A percentile compares a stretch with the other conserved stretches of the same genome.
phyloP scores from a whole-genome alignment of 2,797 vertebrate genomes.

The Sebastes steindachneri region DNA sequence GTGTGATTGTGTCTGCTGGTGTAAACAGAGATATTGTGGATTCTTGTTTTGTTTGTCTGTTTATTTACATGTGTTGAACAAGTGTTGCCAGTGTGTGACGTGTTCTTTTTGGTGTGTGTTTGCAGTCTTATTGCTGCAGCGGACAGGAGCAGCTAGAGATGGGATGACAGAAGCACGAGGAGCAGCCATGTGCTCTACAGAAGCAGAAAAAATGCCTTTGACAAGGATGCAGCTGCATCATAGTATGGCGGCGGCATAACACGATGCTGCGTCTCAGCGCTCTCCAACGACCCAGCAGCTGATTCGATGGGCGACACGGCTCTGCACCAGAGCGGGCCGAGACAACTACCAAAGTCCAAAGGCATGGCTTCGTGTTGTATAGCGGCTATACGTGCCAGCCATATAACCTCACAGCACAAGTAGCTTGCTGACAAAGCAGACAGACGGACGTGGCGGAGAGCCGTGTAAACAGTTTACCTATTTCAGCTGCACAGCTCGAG shows the following conservation, averaged over 20 bases:
- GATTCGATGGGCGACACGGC: conserved; percentile 22
- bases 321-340: conserved; percentile 1
- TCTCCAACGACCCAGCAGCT: conserved; percentile 25
- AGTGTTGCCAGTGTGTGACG: conserved; percentile 11
- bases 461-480: conserved; percentile 75
- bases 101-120: conserved; percentile 3
- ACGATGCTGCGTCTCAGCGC: conserved; percentile 42
- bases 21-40: conserved; percentile 37
- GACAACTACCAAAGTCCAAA: conserved; percentile 17
- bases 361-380: conserved; percentile 33
- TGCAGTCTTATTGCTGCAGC: conserved; percentile 49
- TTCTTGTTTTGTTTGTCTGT: conserved; percentile 34
- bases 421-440: conserved; percentile 71
- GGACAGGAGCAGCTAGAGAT: conserved; percentile 57
- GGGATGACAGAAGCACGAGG: conserved; percentile 69
- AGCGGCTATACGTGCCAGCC: conserved; percentile 46
- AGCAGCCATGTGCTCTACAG: conserved; percentile 72
- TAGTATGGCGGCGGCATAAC: conserved; percentile 41
- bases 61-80: conserved; percentile 29
- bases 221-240: conserved; percentile 59
- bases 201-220: conserved; percentile 60
- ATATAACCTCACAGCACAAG: conserved; percentile 58
- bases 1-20: conserved; percentile 36
- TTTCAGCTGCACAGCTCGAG: conserved; percentile 78
- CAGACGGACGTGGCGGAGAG: conserved; percentile 41